A percentile compares a stretch with the other conserved stretches of the same genome.
phyloP scores from a whole-genome alignment of 30 jellyfish, hydroid and myxozoan genomes.

The Phacellophora camtschatica region DNA sequence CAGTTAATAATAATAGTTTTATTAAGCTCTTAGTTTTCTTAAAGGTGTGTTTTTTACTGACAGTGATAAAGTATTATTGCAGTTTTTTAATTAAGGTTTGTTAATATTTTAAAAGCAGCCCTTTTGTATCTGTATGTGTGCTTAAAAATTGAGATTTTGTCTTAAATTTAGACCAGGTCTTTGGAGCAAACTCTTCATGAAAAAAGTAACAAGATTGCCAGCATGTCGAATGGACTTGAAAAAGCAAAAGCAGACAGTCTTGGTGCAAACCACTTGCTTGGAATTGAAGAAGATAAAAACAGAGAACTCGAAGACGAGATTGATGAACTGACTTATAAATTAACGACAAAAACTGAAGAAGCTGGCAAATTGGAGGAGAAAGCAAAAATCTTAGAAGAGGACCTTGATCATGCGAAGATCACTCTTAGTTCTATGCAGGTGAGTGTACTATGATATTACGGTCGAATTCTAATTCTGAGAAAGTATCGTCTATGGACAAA shows the following conservation, averaged over 20 bases:
- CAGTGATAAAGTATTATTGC: no score
- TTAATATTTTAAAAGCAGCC: no score
- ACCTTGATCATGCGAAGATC: not conserved
- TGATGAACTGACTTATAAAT: conserved; percentile 54
- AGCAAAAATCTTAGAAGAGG: conserved; percentile 43
- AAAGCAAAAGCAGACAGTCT: conserved; percentile 67
- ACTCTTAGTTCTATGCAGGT: conserved; percentile 60
- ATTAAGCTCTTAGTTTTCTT: no score
- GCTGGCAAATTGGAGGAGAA: conserved; percentile 26
- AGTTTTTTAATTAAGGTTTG: no score
- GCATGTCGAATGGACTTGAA: conserved; percentile 46
- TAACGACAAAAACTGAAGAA: conserved; percentile 51
- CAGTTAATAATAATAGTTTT: no score
- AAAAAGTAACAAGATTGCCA: conserved; percentile 41
- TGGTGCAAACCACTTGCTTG: conserved; percentile 79
- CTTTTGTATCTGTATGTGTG: no score
- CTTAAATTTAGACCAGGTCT: no score
- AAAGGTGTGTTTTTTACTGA: no score
- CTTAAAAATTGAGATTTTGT: no score
- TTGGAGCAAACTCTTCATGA: conserved; percentile 61
- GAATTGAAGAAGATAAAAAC: conserved; percentile 70
- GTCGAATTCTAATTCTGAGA: no score
- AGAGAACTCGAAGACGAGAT: conserved; percentile 72
- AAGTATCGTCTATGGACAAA: no score
- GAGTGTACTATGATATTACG: no score